Evolutionary conservation across 2,797 vertebrate genomes (phyloP), one percentile per base, ranked within the genome.

Genomic region (Acanthurus lineatus): DNA sequence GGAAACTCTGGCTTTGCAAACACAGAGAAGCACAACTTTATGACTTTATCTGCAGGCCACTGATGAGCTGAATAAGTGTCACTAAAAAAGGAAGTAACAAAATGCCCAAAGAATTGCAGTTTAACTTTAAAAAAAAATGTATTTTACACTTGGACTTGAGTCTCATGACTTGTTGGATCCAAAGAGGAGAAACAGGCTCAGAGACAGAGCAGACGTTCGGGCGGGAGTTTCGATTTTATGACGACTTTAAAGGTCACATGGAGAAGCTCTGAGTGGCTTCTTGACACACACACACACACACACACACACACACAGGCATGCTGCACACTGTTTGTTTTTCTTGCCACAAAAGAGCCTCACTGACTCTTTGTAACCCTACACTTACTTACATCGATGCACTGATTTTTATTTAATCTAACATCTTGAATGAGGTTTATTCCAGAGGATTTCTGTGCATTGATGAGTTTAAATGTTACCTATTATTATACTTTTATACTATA

Each of bases 161-260:
- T 38, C 5, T 16, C 51, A 9, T 51, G 68, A 69, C 40, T 72
- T 54, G 54, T 56, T 17, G 45, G 3, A 15, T 42, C 71, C 25
- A 48, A 64, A 59, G 12, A 51, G 53, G 25, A 17, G 17, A 47
- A 11, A n/a, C 1, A 0, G 7, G 22, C 63, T 72, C 10, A n/a
- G 75, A 83, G 35, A 83, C n/a, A 28, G 67, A 81, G 19, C 78
- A 88, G 86, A 81, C 49, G 3, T 67, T 77, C 62, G 68, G 69
- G 25, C 44, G 58, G 28, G n/a, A 52, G 54, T 58, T 52, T 81
- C 14, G 64, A 45, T 58, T 81, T 57, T 72, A 16, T 69, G 60
- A 38, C 70, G 40, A 2, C 59, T 25, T 25, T 25, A 25, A 25
- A 90, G 64, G 86, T 91, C 84, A 85, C 62, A 68, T 52, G 52